A percentile compares a stretch with the other conserved stretches of the same genome.
phyloP scores from a whole-genome alignment of 2,113 vertebrate species.

The Lampris megalopsis region DNA sequence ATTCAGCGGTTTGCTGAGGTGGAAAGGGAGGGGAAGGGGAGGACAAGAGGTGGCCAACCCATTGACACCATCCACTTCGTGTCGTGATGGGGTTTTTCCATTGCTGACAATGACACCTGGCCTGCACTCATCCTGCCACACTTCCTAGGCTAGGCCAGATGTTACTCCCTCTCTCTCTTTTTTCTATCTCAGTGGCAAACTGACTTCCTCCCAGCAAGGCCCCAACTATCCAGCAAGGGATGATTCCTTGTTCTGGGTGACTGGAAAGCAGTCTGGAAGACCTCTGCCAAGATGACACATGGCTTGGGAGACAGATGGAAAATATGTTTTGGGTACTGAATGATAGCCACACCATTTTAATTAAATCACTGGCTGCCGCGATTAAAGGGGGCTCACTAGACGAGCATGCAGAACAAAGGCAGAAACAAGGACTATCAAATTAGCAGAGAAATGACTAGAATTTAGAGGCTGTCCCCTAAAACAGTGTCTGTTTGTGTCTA shows the following conservation, averaged over 20 bases:
- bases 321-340: slow-evolving; percentile 44
- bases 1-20: slow-evolving; percentile 40
- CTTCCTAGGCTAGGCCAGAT: slow-evolving; percentile 69
- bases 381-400: slow-evolving; percentile 39
- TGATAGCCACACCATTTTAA: slow-evolving; percentile 49
- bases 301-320: slow-evolving; percentile 52
- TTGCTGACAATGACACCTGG: slow-evolving; percentile 65
- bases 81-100: slow-evolving; percentile 62
- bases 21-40: slow-evolving; percentile 38
- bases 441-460: neutral
- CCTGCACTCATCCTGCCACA: slow-evolving; percentile 62
- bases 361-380: slow-evolving; percentile 34
- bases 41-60: slow-evolving; percentile 31
- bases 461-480: neutral
- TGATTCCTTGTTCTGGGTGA: slow-evolving; percentile 63
- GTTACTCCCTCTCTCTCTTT: slow-evolving; percentile 50
- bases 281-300: slow-evolving; percentile 44
- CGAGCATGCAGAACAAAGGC: slow-evolving; percentile 19
- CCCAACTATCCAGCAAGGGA: slow-evolving; percentile 33
- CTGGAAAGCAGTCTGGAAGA: slow-evolving; percentile 64
- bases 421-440: slow-evolving; percentile 6
- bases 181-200: slow-evolving; percentile 50
- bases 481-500: neutral
- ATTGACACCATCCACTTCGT: slow-evolving; percentile 18
- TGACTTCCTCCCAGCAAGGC: slow-evolving; percentile 65